These are phyloP conservation scores for Nebria salina DNA, from an alignment of 2,888 invertebrate genomes.

Conservation along the genomic window DNA sequence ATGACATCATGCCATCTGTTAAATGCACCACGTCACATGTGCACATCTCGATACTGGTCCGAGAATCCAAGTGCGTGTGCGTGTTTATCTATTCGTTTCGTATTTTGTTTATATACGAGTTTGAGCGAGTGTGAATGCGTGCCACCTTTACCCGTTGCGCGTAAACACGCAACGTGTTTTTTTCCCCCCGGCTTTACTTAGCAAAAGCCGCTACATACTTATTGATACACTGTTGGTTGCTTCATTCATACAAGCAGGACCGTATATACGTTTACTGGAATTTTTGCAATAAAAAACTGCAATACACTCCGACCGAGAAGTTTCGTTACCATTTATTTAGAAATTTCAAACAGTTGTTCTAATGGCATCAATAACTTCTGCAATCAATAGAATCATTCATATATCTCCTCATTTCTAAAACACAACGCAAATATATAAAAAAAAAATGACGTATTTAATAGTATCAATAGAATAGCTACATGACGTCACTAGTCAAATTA, in stretches of 20 bases:
- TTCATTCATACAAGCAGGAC: constrained; percentile 1
- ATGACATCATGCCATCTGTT: constrained; percentile 46
- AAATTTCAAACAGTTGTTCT: too few species aligned
- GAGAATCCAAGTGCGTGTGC: neutral
- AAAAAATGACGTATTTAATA: too few species aligned
- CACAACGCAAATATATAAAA: too few species aligned
- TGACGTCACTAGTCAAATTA: too few species aligned
- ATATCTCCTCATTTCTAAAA: too few species aligned
- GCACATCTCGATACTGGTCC: constrained; percentile 9
- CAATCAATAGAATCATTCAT: too few species aligned
- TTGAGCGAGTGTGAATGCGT: neutral
- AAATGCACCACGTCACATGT: constrained; percentile 24
- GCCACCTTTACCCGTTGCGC: constrained; percentile 4
- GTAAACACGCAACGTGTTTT: constrained; percentile 15
- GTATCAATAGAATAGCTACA: too few species aligned
- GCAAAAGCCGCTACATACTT: neutral
- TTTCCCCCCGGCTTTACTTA: neutral
- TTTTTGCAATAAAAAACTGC: too few species aligned
- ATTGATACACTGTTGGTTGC: neutral
- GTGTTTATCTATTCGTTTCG: neutral
- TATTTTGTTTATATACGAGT: neutral
- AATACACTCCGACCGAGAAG: too few species aligned
- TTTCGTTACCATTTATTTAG: too few species aligned
- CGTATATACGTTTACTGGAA: neutral
- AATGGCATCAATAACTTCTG: too few species aligned